phyloP scores from a whole-genome alignment of 2,113 vertebrate genomes.

The Poeciliopsis prolifica region DNA sequence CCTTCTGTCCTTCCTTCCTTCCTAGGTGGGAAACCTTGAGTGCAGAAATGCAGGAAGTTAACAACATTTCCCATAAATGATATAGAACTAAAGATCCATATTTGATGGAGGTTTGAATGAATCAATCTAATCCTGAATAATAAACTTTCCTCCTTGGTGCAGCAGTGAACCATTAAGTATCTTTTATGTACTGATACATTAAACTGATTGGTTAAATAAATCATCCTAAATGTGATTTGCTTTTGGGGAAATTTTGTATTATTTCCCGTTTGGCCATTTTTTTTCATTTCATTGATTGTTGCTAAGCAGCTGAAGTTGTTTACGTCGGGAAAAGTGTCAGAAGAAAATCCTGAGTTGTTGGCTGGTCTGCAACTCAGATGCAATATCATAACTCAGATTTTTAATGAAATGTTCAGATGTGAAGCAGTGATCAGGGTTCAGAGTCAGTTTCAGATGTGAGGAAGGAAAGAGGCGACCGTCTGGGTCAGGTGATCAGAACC shows the following conservation, averaged over 20 bases:
- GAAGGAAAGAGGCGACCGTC: no score
- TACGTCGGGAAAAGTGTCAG: conserved; percentile 10
- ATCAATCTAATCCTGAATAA: conserved; percentile 11
- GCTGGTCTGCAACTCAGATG: conserved; percentile 23
- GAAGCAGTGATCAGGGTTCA: no score
- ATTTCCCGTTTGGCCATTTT: conserved; percentile 1
- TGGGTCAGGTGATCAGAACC: no score
- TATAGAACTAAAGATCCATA: neutral
- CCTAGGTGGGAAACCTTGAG: neutral
- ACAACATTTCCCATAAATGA: conserved; percentile 32
- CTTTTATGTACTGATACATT: conserved; percentile 15
- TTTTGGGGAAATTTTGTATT: conserved; percentile 16
- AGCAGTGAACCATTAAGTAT: neutral
- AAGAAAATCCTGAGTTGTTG: conserved; percentile 38
- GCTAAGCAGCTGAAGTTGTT: conserved; percentile 32
- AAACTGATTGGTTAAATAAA: conserved; percentile 26
- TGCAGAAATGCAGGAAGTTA: neutral
- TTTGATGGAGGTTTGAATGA: conserved; percentile 29
- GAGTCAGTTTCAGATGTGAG: no score
- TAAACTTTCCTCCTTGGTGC: conserved; percentile 15
- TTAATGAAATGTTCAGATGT: conserved; percentile 52
- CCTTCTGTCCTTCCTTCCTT: no score
- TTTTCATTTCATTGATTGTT: conserved; percentile 25
- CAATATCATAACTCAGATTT: conserved; percentile 58
- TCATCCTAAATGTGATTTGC: conserved; percentile 25